Base-by-base conservation (phyloP, 1,140 invertebrate genomes). In the Magallana angulata region DNA sequence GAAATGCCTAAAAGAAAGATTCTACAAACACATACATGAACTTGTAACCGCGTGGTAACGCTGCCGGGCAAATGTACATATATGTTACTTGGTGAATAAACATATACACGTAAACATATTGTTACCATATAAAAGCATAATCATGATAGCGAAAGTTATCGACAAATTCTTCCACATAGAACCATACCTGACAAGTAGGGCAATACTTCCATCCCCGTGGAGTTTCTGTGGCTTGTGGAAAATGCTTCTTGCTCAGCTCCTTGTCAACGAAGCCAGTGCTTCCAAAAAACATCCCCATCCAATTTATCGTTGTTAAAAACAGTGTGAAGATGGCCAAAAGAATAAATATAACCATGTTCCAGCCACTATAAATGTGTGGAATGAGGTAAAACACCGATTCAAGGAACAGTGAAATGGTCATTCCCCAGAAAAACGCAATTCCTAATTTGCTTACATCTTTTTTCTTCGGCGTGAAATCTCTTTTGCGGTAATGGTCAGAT, bases 231-330 rank as follows among this genome's bases (percentile, higher is more conserved):
- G 12, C 30, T 12, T 85, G 76, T 0, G 90, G 86, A 84, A 87
- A 90, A 71, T 90, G 86, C 64, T 82, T 84, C 3, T 30, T 80
- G 58, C 89, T 92, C 1, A 88, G 76, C 16, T 80, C 81, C 18
- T 58, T 85, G 9, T 76, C 87, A 12, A 92, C 91, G 59, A 84
- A 83, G 60, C 87, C 89, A 18, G 48, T 58, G 11, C 87, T 86
- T 18, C 87, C 88, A 30, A 90, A 89, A 81, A 88, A 92, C 0
- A 86, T 88, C 9, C 85, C 83, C 81, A 88, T 88, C 91, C 91
- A 92, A 82, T 90, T 90, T 36, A 85, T 90, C 18, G 60, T 59
- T n/a, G 82, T 85, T 57, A 88, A 86, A 48, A 87, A 85, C 14
- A 88, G 82, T 1, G 83, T 84, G 57, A 90, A 89, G 81, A 88